Evolutionary conservation across 2,797 vertebrate genomes (phyloP).

Genomic region (Gouania willdenowi): DNA sequence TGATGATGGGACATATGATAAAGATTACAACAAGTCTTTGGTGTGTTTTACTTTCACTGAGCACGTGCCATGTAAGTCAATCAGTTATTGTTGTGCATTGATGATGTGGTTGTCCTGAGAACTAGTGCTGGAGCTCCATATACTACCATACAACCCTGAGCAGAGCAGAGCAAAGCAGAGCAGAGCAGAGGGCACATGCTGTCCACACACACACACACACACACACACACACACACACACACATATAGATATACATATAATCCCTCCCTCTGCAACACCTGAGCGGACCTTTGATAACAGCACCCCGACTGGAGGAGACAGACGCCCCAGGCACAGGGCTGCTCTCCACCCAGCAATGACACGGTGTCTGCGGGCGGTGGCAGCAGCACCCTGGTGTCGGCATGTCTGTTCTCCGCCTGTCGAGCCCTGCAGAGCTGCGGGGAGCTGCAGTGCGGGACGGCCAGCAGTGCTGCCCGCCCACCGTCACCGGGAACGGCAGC

Average conservation of each 20-base stretch:
- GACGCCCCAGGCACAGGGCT: conserved; percentile 2
- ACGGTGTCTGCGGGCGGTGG: conserved; percentile 50
- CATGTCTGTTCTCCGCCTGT: conserved; percentile 65
- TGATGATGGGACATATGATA: too few species aligned
- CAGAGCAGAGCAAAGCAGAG: conserved; percentile 20
- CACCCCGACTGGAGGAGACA: conserved; percentile 1
- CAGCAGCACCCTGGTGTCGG: conserved; percentile 55
- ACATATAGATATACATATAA: conserved; percentile 28
- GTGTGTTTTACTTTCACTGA: too few species aligned
- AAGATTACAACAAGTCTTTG: too few species aligned
- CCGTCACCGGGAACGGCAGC: conserved; percentile 64
- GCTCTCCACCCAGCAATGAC: conserved; percentile 47
- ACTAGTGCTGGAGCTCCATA: too few species aligned
- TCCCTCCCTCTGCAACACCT: conserved; percentile 43
- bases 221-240: conserved; percentile 31
- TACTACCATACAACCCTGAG: neutral
- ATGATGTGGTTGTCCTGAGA: too few species aligned
- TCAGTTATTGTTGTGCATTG: too few species aligned
- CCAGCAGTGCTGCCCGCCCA: conserved; percentile 82
- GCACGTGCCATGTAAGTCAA: too few species aligned
- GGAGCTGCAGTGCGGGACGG: conserved; percentile 80
- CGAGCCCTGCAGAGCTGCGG: conserved; percentile 80
- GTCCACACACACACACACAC: conserved; percentile 48
- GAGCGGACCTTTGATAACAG: conserved; percentile 11
- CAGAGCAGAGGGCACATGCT: conserved; percentile 48